Base-by-base conservation (phyloP, 2,888 invertebrate genomes). In the Leptogaster cylindrica region DNA sequence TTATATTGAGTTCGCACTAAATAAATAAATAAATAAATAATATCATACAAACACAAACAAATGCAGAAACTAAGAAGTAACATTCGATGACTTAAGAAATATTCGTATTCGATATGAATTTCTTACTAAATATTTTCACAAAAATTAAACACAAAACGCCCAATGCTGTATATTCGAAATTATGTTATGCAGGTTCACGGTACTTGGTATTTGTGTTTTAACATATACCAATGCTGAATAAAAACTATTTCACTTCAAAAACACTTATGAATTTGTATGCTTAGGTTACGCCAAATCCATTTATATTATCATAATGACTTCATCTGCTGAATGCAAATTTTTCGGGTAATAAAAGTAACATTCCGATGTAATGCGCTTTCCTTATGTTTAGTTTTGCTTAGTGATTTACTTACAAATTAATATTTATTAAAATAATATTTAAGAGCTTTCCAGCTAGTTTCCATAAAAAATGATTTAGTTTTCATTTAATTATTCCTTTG, bases 171-270 rank as follows among this genome's bases (percentile, higher is more conserved):
- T 16, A 16, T 18, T 44, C 18, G 33, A 55, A 33, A 39, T 12
- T 51, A 23, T 39, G 18, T 46, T 46, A 33, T 28, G 41, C 70
- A 67, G 69, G 67, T 71, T 67, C 69, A 68, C 71, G 70, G 71
- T 71, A 70, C 70, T 70, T 70, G 68, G 70, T 71, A 71, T 67
- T 72, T 72, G 72, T 70, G 72, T 70, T 72, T 72, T 72, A 72
- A 72, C 72, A 72, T 66, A 65, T 72, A 70, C 70, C 72, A 55
- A 55, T 36, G 33, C 18, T 25, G 16, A 52, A n/a, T n/a, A n/a
- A n/a, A n/a, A n/a, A n/a, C n/a, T n/a, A n/a, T n/a, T n/a, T 50
- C 5, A n/a, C 14, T 50, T 55, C 16, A 41, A 41, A 18, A 18
- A 31, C 10, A 10, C 50, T 23, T 25, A 25, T 27, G 25, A 25